These are phyloP conservation scores for Micrasema minimum DNA, from an alignment of 1,140 invertebrate genomes.

Conservation along the genomic window DNA sequence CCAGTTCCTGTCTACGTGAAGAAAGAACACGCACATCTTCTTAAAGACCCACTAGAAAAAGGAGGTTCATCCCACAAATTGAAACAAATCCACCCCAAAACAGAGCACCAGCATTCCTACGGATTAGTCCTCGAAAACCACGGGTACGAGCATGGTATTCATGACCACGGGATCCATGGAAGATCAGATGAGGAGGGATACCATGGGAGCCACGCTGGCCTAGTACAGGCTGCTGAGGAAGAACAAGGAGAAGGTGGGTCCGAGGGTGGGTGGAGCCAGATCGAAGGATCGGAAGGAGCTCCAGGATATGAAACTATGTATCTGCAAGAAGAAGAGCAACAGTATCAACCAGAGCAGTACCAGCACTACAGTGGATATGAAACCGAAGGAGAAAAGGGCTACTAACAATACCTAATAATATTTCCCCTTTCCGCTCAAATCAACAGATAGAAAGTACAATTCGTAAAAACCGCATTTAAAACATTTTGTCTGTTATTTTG, in stretches of 20 bases:
- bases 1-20: slow-evolving; percentile 73
- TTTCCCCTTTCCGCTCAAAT: no score
- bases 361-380: slow-evolving; percentile 43
- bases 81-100: slow-evolving; percentile 70
- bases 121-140: slow-evolving; percentile 70
- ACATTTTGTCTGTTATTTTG: no score
- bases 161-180: slow-evolving; percentile 64
- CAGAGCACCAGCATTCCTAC: slow-evolving; percentile 67
- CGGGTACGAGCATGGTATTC: slow-evolving; percentile 65
- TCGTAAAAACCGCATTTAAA: no score
- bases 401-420: no score
- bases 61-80: slow-evolving; percentile 70
- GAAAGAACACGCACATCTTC: slow-evolving; percentile 71
- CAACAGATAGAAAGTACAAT: no score
- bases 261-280: slow-evolving; percentile 33
- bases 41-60: slow-evolving; percentile 71
- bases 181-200: slow-evolving; percentile 58
- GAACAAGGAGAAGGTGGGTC: slow-evolving; percentile 24
- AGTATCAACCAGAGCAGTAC: slow-evolving; percentile 10
- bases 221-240: slow-evolving; percentile 51
- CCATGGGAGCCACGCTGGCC: slow-evolving; percentile 56
- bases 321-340: slow-evolving; percentile 22
- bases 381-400: slow-evolving; percentile 30
- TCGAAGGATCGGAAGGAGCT: slow-evolving; percentile 21
- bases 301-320: slow-evolving; percentile 40